Evolutionary conservation across 2,113 vertebrate genomes (phyloP).

Genomic region (Caracal caracal): DNA sequence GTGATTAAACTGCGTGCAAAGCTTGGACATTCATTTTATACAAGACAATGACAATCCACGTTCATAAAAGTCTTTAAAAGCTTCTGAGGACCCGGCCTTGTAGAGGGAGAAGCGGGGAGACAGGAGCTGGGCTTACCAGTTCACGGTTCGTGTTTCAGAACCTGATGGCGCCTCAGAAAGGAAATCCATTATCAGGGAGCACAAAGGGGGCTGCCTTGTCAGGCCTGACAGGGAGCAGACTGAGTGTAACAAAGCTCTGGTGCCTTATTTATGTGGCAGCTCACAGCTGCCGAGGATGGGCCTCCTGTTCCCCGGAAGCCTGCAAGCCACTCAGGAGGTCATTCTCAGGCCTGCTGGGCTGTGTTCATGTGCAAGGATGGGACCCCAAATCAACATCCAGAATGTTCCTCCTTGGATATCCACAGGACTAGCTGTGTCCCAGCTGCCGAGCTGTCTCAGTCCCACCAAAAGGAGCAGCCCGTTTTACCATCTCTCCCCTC

Average conservation of each 20-base stretch:
- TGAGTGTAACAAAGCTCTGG: not conserved
- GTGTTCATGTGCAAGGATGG: not conserved
- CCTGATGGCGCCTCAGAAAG: not conserved
- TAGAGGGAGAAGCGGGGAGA: not conserved
- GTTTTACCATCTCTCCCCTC: accelerated
- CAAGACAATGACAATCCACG: not conserved
- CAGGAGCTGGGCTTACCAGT: not conserved
- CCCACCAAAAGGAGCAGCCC: not conserved
- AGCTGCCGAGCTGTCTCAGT: not conserved
- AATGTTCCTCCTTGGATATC: not conserved
- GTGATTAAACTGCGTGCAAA: not conserved
- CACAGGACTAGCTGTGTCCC: not conserved
- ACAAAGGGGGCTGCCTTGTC: conserved; percentile 4
- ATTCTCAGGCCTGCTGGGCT: not conserved
- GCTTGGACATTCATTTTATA: not conserved
- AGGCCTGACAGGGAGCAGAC: conserved; percentile 22
- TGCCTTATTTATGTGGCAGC: conserved; percentile 6
- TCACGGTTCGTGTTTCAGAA: not conserved
- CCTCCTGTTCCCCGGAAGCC: not conserved
- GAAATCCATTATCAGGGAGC: not conserved
- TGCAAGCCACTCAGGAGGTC: not conserved
- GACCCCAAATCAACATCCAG: not conserved
- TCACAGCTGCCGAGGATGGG: not conserved
- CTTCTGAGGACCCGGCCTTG: not conserved
- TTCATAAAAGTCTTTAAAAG: not conserved